These are phyloP conservation scores for Chondrosia reniformis DNA, from an alignment of 37 sponge, comb jelly and placozoan genomes.

Conservation along the genomic window DNA sequence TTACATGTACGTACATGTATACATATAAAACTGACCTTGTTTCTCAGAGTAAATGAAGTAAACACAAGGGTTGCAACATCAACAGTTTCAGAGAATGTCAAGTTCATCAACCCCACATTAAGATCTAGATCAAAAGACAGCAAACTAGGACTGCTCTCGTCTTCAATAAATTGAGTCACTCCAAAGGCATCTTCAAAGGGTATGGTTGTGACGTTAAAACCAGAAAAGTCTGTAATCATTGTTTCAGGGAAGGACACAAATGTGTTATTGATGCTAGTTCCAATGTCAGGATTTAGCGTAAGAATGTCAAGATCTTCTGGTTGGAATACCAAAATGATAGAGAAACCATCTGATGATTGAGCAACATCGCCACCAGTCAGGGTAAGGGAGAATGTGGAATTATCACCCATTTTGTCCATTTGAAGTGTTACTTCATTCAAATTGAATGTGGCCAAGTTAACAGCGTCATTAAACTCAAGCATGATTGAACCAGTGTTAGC, in stretches of 20 bases:
- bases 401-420: conserved; percentile 23
- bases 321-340: conserved; percentile 37
- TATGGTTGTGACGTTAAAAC: conserved; percentile 37
- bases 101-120: conserved; percentile 53
- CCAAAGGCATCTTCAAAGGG: conserved; percentile 19
- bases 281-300: conserved; percentile 32
- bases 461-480: conserved; percentile 65
- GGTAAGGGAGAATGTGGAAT: conserved; percentile 14
- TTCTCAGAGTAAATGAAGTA: conserved; percentile 42
- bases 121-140: conserved; percentile 58
- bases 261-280: conserved; percentile 48
- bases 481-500: conserved; percentile 55
- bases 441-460: conserved; percentile 34
- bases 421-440: conserved; percentile 47
- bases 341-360: conserved; percentile 43
- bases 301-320: conserved; percentile 49
- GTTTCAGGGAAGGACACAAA: conserved; percentile 48
- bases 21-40: conserved; percentile 12
- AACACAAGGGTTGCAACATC: conserved; percentile 56
- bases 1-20: too few species aligned
- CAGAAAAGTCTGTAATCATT: conserved; percentile 62
- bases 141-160: conserved; percentile 55
- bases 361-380: conserved; percentile 32
- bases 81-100: conserved; percentile 83
- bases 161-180: conserved; percentile 31